phyloP scores from a whole-genome alignment of 2,113 vertebrate species.

The Hiodon tergisus region DNA sequence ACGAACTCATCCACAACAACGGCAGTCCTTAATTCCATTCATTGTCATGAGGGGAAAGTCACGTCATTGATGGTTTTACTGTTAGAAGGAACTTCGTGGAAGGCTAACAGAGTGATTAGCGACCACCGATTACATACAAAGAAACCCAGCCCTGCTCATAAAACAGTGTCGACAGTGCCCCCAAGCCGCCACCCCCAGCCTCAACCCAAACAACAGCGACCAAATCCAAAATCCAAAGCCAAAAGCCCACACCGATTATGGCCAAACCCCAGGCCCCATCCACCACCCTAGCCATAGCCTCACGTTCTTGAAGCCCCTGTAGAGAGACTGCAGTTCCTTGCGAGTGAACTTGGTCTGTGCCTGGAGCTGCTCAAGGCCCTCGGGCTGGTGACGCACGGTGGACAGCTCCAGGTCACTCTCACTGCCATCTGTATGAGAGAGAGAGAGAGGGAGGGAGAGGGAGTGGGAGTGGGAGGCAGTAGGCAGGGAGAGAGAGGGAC shows the following conservation, averaged over 20 bases:
- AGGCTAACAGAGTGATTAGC: no score
- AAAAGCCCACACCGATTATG: no score
- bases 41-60: no score
- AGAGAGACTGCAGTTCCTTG: conserved; percentile 75
- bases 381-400: conserved; percentile 67
- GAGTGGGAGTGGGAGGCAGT: not conserved
- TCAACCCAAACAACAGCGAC: not conserved
- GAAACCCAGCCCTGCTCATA: no score
- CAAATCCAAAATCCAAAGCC: no score
- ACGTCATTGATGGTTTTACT: no score
- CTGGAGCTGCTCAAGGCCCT: conserved; percentile 73
- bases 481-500: conserved; percentile 2
- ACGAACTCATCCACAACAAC: no score
- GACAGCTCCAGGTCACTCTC: conserved; percentile 73
- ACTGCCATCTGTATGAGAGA: conserved; percentile 54
- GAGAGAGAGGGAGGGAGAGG: not conserved
- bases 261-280: not conserved
- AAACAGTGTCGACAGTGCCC: no score
- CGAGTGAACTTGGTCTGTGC: conserved; percentile 75
- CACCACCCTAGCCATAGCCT: conserved; percentile 31
- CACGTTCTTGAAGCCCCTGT: conserved; percentile 80
- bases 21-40: no score
- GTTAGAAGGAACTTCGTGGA: no score
- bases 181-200: not conserved
- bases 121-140: no score